Base-by-base conservation (phyloP, 2,797 vertebrate species). In the Propithecus deckenii region DNA sequence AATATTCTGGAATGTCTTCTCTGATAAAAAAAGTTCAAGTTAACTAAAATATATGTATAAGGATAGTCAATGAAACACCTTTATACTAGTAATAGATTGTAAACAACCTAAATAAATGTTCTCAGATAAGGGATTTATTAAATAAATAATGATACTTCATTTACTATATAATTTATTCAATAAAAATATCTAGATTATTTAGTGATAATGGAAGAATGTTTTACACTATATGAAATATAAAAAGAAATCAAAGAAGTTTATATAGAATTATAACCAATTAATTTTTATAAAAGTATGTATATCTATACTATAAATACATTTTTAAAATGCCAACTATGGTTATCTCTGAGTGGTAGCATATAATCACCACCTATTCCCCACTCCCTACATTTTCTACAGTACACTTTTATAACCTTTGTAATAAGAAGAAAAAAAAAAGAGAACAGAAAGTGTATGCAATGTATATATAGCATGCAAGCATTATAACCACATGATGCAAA, bases 131-230 rank as follows among this genome's bases (percentile, higher is more conserved):
- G n/a, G 20, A 75, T 13, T 57, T 30, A 57, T 89, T 86, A 89
- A 87, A 69, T 71, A 86, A 57, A 69, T 71, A 86, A 57, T 38
- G 50, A 22, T 6, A 85, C 25, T 89, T 93, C 28, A 48, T 91
- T 52, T 74, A 67, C 11, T n/a, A 20, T 80, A 28, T 30, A 79
- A 67, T 86, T 61, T 75, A 85, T 55, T 91, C 32, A 92, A 7
- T 94, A 65, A 96, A 89, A 89, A 84, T 50, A 28, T 71, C 65
- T 35, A 79, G 13, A 55, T 83, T 86, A 91, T 79, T 75, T 86
- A 89, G 41, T 86, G 52, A 89, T 78, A 43, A n/a, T 14, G 8
- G n/a, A 81, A 87, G 32, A 57, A 22, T 59, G n/a, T 52, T 91
- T n/a, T n/a, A 65, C 46, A 67, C 7, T 81, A 7, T 23, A 67